Base-by-base conservation (phyloP, 2,797 vertebrate genomes). In the Macroramphosus scolopax region DNA sequence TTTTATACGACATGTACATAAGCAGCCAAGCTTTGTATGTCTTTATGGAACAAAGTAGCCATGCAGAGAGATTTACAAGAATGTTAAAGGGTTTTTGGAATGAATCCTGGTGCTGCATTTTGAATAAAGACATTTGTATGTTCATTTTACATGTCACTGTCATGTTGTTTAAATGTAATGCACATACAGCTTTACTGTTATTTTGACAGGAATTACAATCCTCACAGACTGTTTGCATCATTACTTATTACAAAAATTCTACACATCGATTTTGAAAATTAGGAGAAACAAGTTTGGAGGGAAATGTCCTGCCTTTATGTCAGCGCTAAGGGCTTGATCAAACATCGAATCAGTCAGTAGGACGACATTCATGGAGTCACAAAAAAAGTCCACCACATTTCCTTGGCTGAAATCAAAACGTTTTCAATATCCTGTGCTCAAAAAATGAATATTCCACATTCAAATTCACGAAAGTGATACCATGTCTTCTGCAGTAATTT, bases 61-160 rank as follows among this genome's bases (percentile, higher is more conserved):
- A 78, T 83, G 84, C 82, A 84, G 50, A 58, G 75, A 61, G 45
- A n/a, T n/a, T n/a, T 71, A 64, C 72, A 61, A 57, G 55, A 68
- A 73, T 66, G 55, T 72, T 69, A 74, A 69, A 81, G 72, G 64
- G 70, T 47, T 66, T 50, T 69, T 56, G 60, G 48, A 68, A 66
- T 18, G 38, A 55, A 73, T 68, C 44, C 43, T 59, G 62, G 44
- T 39, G 51, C 57, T 72, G 65, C 26, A 52, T 63, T 71, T 72
- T 49, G 41, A 72, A 69, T 63, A 77, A 75, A 75, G 32, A 77
- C 43, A 32, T 45, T 39, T 24, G 33, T 42, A 53, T 65, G 34
- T 57, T 72, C 38, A 45, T 68, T 63, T 46, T 64, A 57, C 24
- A 39, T 61, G 46, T 65, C 69, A 52, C 32, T 33, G 33, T 59